Percentiles rank a stretch among this genome's conserved stretches.
phyloP scores from a whole-genome alignment of 1,140 invertebrate genomes.

The Drosophila punjabiensis region DNA sequence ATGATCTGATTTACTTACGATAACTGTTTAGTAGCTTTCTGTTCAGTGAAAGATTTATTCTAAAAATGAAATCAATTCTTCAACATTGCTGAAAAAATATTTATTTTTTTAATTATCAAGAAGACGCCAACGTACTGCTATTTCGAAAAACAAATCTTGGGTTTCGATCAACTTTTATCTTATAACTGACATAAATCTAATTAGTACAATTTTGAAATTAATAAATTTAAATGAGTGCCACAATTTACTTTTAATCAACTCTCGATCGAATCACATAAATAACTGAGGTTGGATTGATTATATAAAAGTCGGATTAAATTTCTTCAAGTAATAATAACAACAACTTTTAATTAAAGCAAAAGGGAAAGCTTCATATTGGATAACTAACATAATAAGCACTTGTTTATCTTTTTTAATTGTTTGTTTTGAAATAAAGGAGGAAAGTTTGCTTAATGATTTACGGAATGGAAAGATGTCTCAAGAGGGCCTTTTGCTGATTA shows the following conservation, averaged over 20 bases:
- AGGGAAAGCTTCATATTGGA: not conserved
- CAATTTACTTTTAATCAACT: not conserved
- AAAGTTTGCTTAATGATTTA: constrained; percentile 86
- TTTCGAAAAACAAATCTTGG: not conserved
- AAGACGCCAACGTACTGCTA: not conserved
- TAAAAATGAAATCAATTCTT: not conserved
- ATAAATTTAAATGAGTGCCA: not conserved
- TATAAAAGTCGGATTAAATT: not conserved
- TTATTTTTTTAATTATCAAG: not conserved
- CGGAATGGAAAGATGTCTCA: constrained; percentile 88
- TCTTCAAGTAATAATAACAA: not conserved
- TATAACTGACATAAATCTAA: too few relatives aligned
- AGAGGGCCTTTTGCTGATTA: constrained; percentile 88
- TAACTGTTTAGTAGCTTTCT: not conserved
- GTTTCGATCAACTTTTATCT: not conserved
- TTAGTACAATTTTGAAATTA: not conserved
- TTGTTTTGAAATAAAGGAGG: constrained; percentile 87
- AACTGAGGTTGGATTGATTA: not conserved
- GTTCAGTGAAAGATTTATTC: not conserved
- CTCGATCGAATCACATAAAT: not conserved
- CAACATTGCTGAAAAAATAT: too few relatives aligned
- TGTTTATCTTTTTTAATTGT: not conserved
- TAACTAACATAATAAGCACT: not conserved
- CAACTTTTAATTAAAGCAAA: not conserved
- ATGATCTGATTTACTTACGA: too few relatives aligned